Conservation (phyloP, 2,113 vertebrate species). For the Sceloporus tristichus region DNA sequence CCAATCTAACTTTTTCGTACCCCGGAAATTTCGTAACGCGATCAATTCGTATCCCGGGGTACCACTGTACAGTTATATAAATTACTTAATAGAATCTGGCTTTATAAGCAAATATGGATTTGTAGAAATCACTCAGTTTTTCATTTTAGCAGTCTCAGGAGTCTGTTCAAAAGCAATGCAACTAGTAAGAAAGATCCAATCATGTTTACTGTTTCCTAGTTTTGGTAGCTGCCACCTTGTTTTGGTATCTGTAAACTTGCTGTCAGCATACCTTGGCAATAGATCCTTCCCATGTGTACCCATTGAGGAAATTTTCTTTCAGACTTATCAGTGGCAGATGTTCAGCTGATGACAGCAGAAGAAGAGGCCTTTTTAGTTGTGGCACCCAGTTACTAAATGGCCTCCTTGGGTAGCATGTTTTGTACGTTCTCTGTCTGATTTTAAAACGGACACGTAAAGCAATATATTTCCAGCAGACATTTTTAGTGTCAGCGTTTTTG, state of each 20-base stretch:
- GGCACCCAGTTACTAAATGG: background rate
- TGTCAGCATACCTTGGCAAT: background rate
- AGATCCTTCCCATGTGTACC: background rate
- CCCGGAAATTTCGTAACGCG: too few species aligned
- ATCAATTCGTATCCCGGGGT: too few species aligned
- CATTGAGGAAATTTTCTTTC: background rate
- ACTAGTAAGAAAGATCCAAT: background rate
- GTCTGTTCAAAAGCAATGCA: background rate
- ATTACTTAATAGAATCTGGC: slow-evolving; percentile 1
- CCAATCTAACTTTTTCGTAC: too few species aligned
- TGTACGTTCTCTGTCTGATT: background rate
- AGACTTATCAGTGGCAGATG: background rate
- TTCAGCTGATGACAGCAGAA: background rate
- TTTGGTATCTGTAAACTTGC: background rate
- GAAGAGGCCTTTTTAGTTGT: background rate
- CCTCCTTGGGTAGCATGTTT: background rate
- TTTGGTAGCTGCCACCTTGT: background rate
- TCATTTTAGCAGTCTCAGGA: background rate
- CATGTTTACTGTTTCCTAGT: background rate
- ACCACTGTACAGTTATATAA: background rate
- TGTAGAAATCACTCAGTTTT: background rate
- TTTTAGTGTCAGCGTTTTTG: background rate
- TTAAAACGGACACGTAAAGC: background rate
- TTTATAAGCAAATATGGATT: background rate
- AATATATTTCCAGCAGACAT: background rate